Percentiles rank a stretch among this genome's conserved stretches.
These are phyloP conservation scores for Meriones psammophilus DNA, from an alignment of 2,797 vertebrate species.

Conservation along the genomic window DNA sequence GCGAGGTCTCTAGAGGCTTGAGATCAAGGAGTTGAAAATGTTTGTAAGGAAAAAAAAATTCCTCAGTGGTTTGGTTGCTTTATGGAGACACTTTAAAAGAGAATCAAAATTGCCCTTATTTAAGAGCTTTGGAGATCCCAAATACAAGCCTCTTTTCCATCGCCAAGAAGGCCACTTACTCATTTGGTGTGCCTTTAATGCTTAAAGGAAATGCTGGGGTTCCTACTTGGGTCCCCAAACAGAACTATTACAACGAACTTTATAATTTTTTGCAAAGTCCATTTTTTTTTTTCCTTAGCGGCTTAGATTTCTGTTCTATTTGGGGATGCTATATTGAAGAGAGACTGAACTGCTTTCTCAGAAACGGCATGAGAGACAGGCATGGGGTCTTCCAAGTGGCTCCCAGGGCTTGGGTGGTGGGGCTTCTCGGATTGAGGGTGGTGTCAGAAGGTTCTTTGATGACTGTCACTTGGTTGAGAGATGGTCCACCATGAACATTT, in stretches of 20 bases:
- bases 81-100: constrained; percentile 71
- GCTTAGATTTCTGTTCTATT: constrained; percentile 54
- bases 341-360: neutral
- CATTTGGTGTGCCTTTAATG: constrained; percentile 70
- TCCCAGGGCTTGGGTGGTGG: neutral
- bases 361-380: neutral
- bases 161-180: constrained; percentile 59
- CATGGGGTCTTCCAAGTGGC: neutral
- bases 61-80: constrained; percentile 30
- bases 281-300: neutral
- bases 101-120: constrained; percentile 59
- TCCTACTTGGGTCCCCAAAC: constrained; percentile 44
- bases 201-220: neutral
- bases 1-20: constrained; percentile 33
- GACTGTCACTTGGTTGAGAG: neutral
- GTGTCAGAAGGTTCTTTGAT: neutral
- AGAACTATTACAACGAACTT: constrained; percentile 18
- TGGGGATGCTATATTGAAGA: neutral
- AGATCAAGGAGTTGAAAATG: neutral
- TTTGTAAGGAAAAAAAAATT: constrained; percentile 44
- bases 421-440: neutral
- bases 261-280: constrained; percentile 52
- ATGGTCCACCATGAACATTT: neutral
- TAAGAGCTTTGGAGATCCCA: constrained; percentile 72
- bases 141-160: constrained; percentile 66